phyloP scores from a whole-genome alignment of 2,113 vertebrate genomes.

The Centropus bengalensis region DNA sequence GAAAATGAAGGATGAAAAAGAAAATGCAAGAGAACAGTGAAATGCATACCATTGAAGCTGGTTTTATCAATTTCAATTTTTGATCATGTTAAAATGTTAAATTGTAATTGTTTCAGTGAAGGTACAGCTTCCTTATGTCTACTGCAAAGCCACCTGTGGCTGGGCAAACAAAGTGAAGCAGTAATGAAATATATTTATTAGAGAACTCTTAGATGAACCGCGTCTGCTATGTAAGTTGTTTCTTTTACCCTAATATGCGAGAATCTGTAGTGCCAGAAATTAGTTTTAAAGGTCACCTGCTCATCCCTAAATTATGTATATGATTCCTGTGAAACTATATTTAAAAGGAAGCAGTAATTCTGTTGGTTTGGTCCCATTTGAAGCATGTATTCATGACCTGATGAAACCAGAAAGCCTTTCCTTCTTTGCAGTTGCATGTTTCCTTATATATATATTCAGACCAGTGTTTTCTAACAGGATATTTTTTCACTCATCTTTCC shows the following conservation, averaged over 20 bases:
- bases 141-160: neutral
- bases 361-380: neutral
- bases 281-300: neutral
- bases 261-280: neutral
- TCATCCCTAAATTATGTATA: neutral
- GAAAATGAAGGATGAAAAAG: neutral
- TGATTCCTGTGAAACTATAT: neutral
- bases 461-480: neutral
- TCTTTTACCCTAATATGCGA: neutral
- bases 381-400: neutral
- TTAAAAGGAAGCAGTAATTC: neutral
- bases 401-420: neutral
- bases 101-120: neutral
- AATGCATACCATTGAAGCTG: neutral
- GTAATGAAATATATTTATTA: neutral
- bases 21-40: neutral
- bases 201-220: neutral
- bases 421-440: neutral
- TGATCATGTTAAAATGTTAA: neutral
- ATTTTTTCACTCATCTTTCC: neutral
- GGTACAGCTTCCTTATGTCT: neutral
- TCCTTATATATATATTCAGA: neutral
- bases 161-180: neutral
- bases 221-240: neutral
- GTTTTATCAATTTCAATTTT: neutral